A percentile compares a stretch with the other conserved stretches of the same genome.
Conservation (phyloP, 2,797 vertebrate species). For the Hirundo rustica region DNA sequence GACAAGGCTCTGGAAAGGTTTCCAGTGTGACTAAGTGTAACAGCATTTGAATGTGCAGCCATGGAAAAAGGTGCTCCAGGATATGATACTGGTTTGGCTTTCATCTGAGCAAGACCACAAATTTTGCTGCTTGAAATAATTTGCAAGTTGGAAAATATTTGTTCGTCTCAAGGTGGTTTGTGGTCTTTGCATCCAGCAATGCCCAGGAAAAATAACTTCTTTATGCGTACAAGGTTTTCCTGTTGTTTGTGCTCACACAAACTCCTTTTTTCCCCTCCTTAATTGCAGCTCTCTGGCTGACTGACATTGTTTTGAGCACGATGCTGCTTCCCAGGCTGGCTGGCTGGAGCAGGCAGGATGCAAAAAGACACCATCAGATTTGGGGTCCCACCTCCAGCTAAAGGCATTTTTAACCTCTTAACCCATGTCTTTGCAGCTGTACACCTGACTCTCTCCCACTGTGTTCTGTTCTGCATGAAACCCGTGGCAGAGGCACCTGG, state of each 20-base stretch:
- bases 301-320: not conserved
- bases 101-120: not conserved
- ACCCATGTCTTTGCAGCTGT: rapidly evolving
- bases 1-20: not conserved
- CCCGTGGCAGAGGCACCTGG: rapidly evolving
- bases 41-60: not conserved
- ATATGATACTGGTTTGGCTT: not conserved
- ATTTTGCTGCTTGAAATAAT: not conserved
- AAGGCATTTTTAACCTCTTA: not conserved
- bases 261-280: not conserved
- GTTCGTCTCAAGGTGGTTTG: not conserved
- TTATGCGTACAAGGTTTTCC: not conserved
- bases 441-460: rapidly evolving
- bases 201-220: not conserved
- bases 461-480: not conserved
- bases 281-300: not conserved
- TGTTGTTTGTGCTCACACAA: not conserved
- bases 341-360: not conserved
- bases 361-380: not conserved
- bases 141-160: not conserved
- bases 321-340: not conserved
- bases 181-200: not conserved
- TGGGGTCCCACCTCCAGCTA: not conserved
- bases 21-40: not conserved
- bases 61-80: not conserved